Evolutionary conservation across 2,888 invertebrate species (phyloP), one percentile per base, ranked within the genome.

Genomic region (Mythimna vitellina): DNA sequence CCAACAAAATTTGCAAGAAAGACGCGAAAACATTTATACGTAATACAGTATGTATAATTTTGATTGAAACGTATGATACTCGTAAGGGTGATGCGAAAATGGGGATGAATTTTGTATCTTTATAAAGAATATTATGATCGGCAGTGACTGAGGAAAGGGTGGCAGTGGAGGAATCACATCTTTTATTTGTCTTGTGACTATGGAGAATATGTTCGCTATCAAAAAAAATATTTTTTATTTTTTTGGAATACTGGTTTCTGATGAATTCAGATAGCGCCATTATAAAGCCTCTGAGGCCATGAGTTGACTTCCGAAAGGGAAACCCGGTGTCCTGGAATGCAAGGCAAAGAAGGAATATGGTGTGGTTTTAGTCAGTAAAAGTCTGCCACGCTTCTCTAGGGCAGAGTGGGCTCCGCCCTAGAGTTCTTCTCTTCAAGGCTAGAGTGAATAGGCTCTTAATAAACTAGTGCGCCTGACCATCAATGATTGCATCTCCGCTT

Each of bases 11-110:
- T 82, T 78, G 73, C 82, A 67, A 80, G 76, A 74, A 78, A 72
- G 72, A 82, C 71, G 77, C 60, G 70, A n/a, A 42, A 67, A 66
- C 71, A 56, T 72, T 77, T 73, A 66, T 77, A 75, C 76, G 69
- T 76, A 73, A 79, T 82, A 72, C 29, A 42, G 29, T 66, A 82
- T 70, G 76, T 80, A 77, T 87, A 86, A 87, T 86, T 84, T 83
- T 81, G 80, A 87, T 86, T 85, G 83, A 83, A 86, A 87, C 82
- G 86, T 86, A 84, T 81, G 76, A 84, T 85, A 87, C 80, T 56
- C 75, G 82, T 68, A 76, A 76, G 83, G 81, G 86, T 68, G 80
- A 67, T 73, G 35, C 42, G 60, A 71, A 64, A 70, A 73, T 78
- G 42, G 74, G 86, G 78, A 83, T 79, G 74, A 72, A 67, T 80